Evolutionary conservation across 2,113 vertebrate genomes (phyloP), one percentile per base, ranked within the genome.

Genomic region (Ailuropoda melanoleuca): DNA sequence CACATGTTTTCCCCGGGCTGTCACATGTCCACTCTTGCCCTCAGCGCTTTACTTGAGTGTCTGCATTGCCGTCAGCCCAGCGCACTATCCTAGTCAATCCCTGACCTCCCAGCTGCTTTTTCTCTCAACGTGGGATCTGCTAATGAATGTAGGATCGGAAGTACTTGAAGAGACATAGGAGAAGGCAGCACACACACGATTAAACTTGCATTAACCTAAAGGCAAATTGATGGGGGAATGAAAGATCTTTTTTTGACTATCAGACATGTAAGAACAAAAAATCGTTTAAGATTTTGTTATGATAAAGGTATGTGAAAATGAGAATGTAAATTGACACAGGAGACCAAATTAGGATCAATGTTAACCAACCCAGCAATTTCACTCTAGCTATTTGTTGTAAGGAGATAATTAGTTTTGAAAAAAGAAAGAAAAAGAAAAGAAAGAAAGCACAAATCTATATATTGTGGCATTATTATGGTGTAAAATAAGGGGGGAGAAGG

Each of bases 321-420:
- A 13, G 70, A 88, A 29, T 58, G 21, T 83, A 83, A 94, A 66
- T 66, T 66, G 75, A 64, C 31, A 23, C 3, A 60, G 62, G 62
- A 50, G 34, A 84, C 68, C 50, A 60, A 88, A 83, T 66, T 34
- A 55, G 66, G 34, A 34, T 75, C 68, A 46, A 6, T 88, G 66
- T 48, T 88, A 83, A 95, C 58, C 84, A 53, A 95, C 31, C 60
- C 18, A 83, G 31, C 21, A 70, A 60, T 88, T 95, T 95, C 24
- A 62, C n/a, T 92, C n/a, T 70, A 53, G 43, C 29, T 56, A 53
- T 72, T 43, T 90, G 43, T 70, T 39, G 53, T 46, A 90, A 80
- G 72, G 62, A 81, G n/a, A 66, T 78, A n/a, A 84, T 88, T n/a
- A 68, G 17, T n/a, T 34, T 66, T 34, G 26, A 31, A 14, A 2